A percentile compares a stretch with the other conserved stretches of the same genome.
Conservation (phyloP, 2,113 vertebrate genomes). For the Centropristis striata region DNA sequence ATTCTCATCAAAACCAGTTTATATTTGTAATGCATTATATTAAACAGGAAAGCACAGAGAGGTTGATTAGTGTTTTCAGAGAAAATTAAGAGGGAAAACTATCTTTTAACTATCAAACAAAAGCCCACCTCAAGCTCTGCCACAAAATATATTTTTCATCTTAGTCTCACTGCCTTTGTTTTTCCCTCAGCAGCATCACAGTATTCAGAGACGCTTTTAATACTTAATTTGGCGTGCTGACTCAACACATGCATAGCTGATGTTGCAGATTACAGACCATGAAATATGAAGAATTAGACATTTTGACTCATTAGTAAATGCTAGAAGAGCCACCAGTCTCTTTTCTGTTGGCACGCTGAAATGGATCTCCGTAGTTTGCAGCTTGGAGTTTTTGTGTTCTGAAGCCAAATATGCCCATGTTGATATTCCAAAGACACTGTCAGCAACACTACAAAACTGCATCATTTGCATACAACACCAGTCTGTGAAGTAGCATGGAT, state of each 20-base stretch:
- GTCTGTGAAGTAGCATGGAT: background rate
- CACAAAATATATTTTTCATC: background rate
- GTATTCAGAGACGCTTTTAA: slow-evolving; percentile 20
- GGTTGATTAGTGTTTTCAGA: background rate
- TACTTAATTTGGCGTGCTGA: slow-evolving; percentile 20
- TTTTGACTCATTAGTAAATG: slow-evolving; percentile 39
- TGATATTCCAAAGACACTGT: slow-evolving; percentile 31
- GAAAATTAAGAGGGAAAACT: background rate
- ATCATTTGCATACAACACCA: slow-evolving; percentile 21
- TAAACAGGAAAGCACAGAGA: slow-evolving; percentile 20
- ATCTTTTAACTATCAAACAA: slow-evolving; percentile 8
- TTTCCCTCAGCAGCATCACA: slow-evolving; percentile 9
- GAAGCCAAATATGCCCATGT: slow-evolving; percentile 22
- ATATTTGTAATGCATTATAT: background rate
- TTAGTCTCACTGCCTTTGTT: background rate
- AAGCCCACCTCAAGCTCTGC: background rate
- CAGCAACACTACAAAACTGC: slow-evolving; percentile 25
- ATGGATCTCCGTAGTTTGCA: slow-evolving; percentile 12
- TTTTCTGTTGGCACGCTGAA: slow-evolving; percentile 5
- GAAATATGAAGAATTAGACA: slow-evolving; percentile 29
- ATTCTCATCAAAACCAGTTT: background rate
- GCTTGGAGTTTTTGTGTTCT: slow-evolving; percentile 13
- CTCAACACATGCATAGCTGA: slow-evolving; percentile 32
- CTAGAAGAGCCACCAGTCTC: slow-evolving; percentile 6
- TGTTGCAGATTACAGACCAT: slow-evolving; percentile 28